Evolutionary conservation across 1,140 invertebrate species (phyloP).

Genomic region (Vollenhovia emeryi): DNA sequence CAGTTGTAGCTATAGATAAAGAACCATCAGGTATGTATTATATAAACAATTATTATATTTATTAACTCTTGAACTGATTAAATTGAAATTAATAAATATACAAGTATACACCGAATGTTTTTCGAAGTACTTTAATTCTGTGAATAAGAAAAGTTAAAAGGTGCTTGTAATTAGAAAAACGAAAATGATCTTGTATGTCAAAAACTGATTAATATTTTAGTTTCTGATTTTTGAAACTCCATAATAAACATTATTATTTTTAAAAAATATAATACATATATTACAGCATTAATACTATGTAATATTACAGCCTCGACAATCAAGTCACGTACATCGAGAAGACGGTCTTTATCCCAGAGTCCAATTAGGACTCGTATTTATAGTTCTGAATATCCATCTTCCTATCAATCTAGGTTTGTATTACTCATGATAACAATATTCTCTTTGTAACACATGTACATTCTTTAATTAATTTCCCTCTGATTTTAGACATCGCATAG

Average conservation of each 20-base stretch:
- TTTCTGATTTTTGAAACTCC: not conserved
- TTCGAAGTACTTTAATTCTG: too few species aligned
- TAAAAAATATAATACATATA: not conserved
- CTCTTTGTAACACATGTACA: not conserved
- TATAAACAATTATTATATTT: too few species aligned
- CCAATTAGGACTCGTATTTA: not conserved
- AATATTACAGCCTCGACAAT: slow-evolving; percentile 49
- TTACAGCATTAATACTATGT: not conserved
- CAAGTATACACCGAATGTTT: too few species aligned
- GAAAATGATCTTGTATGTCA: too few species aligned
- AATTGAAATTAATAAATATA: too few species aligned
- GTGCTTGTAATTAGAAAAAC: too few species aligned
- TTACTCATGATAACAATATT: not conserved
- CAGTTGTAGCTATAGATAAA: slow-evolving; percentile 61
- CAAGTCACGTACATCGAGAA: slow-evolving; percentile 36
- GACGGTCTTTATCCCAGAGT: slow-evolving; percentile 40
- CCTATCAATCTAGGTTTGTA: slow-evolving; percentile 57
- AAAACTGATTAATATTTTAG: too few species aligned
- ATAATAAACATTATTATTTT: not conserved
- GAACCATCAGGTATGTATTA: slow-evolving; percentile 59
- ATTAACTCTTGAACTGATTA: too few species aligned
- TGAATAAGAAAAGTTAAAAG: too few species aligned
- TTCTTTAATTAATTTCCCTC: not conserved
- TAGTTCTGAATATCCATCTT: slow-evolving; percentile 16
- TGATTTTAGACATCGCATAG: slow-evolving; percentile 20